Base-by-base conservation (phyloP, 2,797 vertebrate species). In the Cossypha polioptera region DNA sequence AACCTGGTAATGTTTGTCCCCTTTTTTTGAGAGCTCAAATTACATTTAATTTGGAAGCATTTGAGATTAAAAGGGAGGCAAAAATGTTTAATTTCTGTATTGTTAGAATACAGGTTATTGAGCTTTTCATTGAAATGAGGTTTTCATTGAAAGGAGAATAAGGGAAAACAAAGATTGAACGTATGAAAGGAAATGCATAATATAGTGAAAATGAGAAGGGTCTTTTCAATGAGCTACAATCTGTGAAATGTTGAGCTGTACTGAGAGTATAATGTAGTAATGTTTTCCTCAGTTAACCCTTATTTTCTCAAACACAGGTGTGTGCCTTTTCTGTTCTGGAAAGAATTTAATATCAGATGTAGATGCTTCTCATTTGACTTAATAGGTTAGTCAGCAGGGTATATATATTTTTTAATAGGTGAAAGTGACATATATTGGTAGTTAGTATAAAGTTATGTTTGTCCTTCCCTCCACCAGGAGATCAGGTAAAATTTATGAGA, bases 161-260 rank as follows among this genome's bases (percentile, higher is more conserved):
- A 76, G 35, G 7, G 33, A 20, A 61, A 66, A 13, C 14, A 63
- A 33, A 87, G 31, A 53, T 10, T n/a, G 36, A 71, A 75, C 22
- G 8, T 65, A 38, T 22, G 68, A 43, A 84, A 81, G 47, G 29
- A 71, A 14, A 36, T 40, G 11, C 0, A 1, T 62, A 16, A 21
- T 58, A 5, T 28, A 54, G 58, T 76, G 66, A 69, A 82, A 74
- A 25, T 20, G 40, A 72, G 48, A 86, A 69, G 36, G n/a, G 21
- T 40, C 43, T 88, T 58, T 66, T 29, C 19, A 19, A 79, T 88
- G 88, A 88, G 72, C 55, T 75, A 25, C 45, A 65, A 58, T 33
- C 18, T 72, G 21, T 66, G 36, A 79, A 59, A 47, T 33, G 18
- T 29, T 25, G 11, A 13, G 77, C 63, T 73, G 0, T 74, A 14